These are phyloP conservation scores for Argyra leucocephala DNA, from an alignment of 2,888 invertebrate genomes.

Conservation along the genomic window DNA sequence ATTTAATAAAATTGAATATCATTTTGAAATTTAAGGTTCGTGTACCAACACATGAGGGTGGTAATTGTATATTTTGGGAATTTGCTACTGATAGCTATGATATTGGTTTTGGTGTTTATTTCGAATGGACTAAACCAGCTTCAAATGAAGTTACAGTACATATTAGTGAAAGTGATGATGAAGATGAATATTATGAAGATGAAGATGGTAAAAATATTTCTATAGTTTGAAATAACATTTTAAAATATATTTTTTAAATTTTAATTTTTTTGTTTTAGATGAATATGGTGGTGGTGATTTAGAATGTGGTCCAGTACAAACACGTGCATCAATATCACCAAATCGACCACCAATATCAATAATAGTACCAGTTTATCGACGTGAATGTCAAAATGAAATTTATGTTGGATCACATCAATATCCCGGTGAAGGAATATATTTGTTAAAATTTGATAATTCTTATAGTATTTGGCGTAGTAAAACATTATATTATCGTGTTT, in stretches of 20 bases:
- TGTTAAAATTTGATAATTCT: constrained; percentile 98
- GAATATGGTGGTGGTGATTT: constrained; percentile 48
- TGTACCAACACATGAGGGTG: constrained; percentile 92
- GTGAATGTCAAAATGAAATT: constrained; percentile 94
- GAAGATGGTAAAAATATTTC: constrained; percentile 30
- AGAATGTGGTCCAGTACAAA: constrained; percentile 48
- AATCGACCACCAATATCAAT: constrained; percentile 51
- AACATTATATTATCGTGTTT: constrained; percentile 96
- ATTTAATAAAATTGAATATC: too few species aligned
- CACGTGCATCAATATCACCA: constrained; percentile 28
- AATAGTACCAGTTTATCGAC: constrained; percentile 87
- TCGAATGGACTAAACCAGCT: constrained; percentile 90
- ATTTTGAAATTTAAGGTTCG: constrained; percentile 48
- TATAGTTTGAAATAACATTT: not conserved
- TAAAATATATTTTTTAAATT: not conserved
- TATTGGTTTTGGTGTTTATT: constrained; percentile 94
- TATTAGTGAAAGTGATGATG: constrained; percentile 84
- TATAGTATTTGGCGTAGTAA: constrained; percentile 99
- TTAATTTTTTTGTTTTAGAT: constrained; percentile 16
- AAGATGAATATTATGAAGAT: constrained; percentile 52
- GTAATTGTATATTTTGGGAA: constrained; percentile 94
- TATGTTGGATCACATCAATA: constrained; percentile 96
- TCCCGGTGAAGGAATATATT: constrained; percentile 93
- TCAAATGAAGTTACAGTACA: constrained; percentile 80
- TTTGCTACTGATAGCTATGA: constrained; percentile 98